A percentile compares a stretch with the other conserved stretches of the same genome.
phyloP scores from a whole-genome alignment of 2,888 invertebrate genomes.

The Melieria picta region DNA sequence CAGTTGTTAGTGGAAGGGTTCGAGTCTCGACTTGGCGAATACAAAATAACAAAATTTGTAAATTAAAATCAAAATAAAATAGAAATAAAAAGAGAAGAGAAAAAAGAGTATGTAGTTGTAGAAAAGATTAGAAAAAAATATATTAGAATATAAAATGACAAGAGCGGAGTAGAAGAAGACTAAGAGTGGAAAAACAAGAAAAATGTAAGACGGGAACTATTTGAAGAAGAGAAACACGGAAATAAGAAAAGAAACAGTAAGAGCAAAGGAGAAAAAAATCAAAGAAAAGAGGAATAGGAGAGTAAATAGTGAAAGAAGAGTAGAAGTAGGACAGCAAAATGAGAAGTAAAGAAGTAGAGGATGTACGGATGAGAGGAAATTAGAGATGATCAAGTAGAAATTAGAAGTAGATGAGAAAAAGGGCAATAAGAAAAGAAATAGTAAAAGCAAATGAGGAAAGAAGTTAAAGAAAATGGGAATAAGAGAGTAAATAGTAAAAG shows the following conservation, averaged over 20 bases:
- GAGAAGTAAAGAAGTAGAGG: conserved; percentile 9
- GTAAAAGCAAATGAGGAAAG: conserved; percentile 12
- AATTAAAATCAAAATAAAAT: background rate
- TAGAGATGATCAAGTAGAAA: conserved; percentile 9
- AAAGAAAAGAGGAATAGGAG: background rate
- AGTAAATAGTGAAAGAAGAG: too few species aligned
- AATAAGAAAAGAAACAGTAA: too few species aligned
- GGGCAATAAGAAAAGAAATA: conserved; percentile 13
- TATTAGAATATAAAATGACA: background rate
- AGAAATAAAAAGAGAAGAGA: too few species aligned
- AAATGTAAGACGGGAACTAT: too few species aligned
- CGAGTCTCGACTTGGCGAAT: too few species aligned
- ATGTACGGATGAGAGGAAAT: conserved; percentile 10
- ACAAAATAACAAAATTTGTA: too few species aligned
- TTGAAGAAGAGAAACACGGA: too few species aligned
- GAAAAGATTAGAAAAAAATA: background rate
- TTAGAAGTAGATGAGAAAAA: background rate
- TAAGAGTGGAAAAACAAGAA: background rate
- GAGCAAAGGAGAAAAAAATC: conserved; percentile 9
- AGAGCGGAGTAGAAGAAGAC: background rate
- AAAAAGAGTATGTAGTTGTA: background rate
- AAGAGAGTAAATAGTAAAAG: conserved; percentile 14
- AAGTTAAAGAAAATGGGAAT: conserved; percentile 20
- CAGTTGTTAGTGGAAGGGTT: too few species aligned
- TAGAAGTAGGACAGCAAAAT: background rate